These are phyloP conservation scores for Cataglyphis cursor DNA, from an alignment of 2,888 invertebrate species.

Conservation along the genomic window DNA sequence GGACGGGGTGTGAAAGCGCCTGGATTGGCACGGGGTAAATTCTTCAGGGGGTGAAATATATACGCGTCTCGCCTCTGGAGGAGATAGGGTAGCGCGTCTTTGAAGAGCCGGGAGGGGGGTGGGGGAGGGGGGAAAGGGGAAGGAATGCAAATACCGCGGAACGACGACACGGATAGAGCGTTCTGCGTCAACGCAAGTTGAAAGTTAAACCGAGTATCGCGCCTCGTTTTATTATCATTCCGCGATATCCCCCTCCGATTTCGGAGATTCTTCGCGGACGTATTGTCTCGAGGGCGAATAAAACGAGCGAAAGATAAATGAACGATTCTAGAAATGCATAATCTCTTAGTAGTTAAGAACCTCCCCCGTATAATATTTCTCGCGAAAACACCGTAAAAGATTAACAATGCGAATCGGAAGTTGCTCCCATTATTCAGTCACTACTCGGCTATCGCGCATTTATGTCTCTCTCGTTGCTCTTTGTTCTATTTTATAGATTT, in stretches of 20 bases:
- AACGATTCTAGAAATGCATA: neutral
- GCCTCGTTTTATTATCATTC: neutral
- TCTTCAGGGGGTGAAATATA: constrained; percentile 67
- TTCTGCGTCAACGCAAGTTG: constrained; percentile 6
- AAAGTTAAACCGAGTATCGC: constrained; percentile 21
- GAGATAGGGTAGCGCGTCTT: constrained; percentile 39
- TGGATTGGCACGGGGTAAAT: constrained; percentile 72
- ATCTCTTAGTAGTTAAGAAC: neutral
- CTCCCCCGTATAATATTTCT: neutral
- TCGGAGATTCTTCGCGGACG: neutral
- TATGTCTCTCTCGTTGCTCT: constrained; percentile 48
- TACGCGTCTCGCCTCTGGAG: constrained; percentile 21
- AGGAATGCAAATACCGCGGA: constrained; percentile 35
- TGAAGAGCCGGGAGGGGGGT: neutral
- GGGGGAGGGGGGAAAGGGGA: neutral
- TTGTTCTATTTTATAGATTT: constrained; percentile 45
- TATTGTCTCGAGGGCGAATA: neutral
- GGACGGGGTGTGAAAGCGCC: constrained; percentile 71
- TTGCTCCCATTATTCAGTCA: constrained; percentile 58
- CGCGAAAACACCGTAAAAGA: neutral
- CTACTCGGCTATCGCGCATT: constrained; percentile 64
- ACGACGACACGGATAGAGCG: neutral
- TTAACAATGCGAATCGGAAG: constrained; percentile 36
- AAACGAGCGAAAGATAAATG: neutral
- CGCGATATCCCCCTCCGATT: neutral